These are phyloP conservation scores for Stigmatopora nigra DNA, from an alignment of 2,113 vertebrate genomes.

Conservation along the genomic window DNA sequence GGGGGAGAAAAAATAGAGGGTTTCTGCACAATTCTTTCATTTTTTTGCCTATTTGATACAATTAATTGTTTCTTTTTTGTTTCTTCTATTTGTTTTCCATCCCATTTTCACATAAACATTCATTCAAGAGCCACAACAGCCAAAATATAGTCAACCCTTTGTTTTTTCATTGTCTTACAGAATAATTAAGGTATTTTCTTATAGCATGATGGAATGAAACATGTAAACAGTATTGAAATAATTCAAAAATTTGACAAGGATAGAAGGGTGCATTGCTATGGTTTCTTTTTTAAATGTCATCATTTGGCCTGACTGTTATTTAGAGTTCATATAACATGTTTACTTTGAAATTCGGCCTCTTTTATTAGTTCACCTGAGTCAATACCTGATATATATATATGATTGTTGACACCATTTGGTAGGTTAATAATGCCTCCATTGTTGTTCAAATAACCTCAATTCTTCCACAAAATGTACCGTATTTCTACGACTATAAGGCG, in stretches of 20 bases:
- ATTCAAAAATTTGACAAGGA: not conserved
- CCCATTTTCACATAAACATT: not conserved
- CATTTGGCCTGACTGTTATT: not conserved
- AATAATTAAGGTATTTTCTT: not conserved
- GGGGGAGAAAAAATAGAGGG: conserved; percentile 23
- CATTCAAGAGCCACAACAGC: conserved; percentile 7
- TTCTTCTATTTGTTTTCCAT: not conserved
- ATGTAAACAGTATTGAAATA: not conserved
- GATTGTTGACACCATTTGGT: too few species aligned
- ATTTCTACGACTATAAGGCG: too few species aligned
- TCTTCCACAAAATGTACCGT: too few species aligned
- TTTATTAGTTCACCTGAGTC: not conserved
- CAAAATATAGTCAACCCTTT: too few species aligned
- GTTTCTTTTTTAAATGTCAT: not conserved
- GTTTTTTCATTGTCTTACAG: not conserved
- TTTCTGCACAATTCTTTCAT: conserved; percentile 15
- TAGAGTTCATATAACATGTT: not conserved
- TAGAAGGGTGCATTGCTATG: not conserved
- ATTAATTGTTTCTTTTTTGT: not conserved
- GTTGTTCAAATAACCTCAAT: too few species aligned
- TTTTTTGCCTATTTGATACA: not conserved
- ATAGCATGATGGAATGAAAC: not conserved
- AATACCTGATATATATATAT: not conserved
- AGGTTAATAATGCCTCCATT: too few species aligned
- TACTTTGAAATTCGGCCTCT: not conserved